Percentiles rank a stretch among this genome's conserved stretches.
These are phyloP conservation scores for Pteronotus mesoamericanus DNA, from an alignment of 2,797 vertebrate genomes.

Conservation along the genomic window DNA sequence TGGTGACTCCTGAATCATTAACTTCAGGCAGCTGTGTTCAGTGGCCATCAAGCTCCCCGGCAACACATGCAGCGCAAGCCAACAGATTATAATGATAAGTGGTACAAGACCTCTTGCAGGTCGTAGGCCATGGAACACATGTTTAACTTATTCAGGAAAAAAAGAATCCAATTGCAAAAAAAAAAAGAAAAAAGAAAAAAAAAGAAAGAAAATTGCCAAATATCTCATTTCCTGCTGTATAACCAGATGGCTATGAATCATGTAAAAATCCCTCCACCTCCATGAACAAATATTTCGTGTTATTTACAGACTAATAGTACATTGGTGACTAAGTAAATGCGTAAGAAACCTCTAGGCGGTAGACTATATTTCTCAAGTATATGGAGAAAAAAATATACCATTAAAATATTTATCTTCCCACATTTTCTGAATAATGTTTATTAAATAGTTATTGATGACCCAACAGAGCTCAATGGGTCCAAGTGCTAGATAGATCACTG, in stretches of 20 bases:
- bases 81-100: not conserved
- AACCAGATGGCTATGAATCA: constrained; percentile 70
- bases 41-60: rapidly evolving
- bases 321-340: not conserved
- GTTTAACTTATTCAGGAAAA: constrained; percentile 43
- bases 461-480: not conserved
- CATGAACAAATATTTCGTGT: constrained; percentile 32
- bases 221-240: constrained; percentile 65
- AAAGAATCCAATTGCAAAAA: not conserved
- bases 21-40: constrained; percentile 9
- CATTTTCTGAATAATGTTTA: not conserved
- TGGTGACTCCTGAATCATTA: not conserved
- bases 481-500: not conserved
- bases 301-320: constrained; percentile 43
- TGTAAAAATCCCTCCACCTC: constrained; percentile 44
- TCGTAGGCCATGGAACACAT: constrained; percentile 59
- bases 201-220: constrained; percentile 56
- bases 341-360: not conserved
- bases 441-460: not conserved
- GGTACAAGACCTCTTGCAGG: not conserved
- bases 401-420: not conserved
- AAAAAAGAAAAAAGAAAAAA: not conserved
- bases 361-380: not conserved
- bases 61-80: not conserved
- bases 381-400: not conserved